Percentiles rank a stretch among this genome's conserved stretches.
phyloP scores from a whole-genome alignment of 2,888 invertebrate species.

The Sycophila texana region DNA sequence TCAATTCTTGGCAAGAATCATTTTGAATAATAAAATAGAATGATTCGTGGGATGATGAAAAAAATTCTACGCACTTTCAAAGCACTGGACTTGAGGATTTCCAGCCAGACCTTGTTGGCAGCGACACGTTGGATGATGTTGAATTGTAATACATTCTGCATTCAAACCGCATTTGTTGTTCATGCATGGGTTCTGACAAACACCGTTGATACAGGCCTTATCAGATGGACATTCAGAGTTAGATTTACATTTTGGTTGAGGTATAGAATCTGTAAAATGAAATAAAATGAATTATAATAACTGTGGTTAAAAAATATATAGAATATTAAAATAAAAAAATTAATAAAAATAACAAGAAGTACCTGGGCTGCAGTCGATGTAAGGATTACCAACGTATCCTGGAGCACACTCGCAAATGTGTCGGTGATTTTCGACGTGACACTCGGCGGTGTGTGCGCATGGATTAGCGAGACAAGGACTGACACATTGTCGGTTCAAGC shows the following conservation, averaged over 20 bases:
- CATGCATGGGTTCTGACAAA: conserved; percentile 90
- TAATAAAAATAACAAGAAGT: conserved; percentile 40
- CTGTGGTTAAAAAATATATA: background rate
- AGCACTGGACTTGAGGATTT: conserved; percentile 90
- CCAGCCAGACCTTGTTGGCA: conserved; percentile 92
- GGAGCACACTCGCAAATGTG: conserved; percentile 87
- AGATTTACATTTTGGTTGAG: conserved; percentile 81
- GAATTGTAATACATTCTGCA: conserved; percentile 86
- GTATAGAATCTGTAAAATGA: conserved; percentile 72
- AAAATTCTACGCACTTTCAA: conserved; percentile 84
- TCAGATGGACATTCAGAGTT: conserved; percentile 87
- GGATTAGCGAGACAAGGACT: conserved; percentile 85
- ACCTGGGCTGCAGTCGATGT: conserved; percentile 83
- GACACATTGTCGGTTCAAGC: conserved; percentile 85
- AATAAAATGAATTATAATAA: conserved; percentile 24
- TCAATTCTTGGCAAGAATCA: background rate
- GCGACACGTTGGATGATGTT: conserved; percentile 88
- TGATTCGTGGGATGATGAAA: background rate
- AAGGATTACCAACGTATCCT: conserved; percentile 88
- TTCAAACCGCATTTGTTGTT: conserved; percentile 88
- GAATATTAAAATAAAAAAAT: conserved; percentile 6
- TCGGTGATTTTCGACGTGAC: conserved; percentile 85
- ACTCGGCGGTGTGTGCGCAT: conserved; percentile 88
- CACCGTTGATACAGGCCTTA: conserved; percentile 87
- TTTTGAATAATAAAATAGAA: background rate